Evolutionary conservation across 2,797 vertebrate species (phyloP), one percentile per base, ranked within the genome.

Genomic region (Graptemys geographica): DNA sequence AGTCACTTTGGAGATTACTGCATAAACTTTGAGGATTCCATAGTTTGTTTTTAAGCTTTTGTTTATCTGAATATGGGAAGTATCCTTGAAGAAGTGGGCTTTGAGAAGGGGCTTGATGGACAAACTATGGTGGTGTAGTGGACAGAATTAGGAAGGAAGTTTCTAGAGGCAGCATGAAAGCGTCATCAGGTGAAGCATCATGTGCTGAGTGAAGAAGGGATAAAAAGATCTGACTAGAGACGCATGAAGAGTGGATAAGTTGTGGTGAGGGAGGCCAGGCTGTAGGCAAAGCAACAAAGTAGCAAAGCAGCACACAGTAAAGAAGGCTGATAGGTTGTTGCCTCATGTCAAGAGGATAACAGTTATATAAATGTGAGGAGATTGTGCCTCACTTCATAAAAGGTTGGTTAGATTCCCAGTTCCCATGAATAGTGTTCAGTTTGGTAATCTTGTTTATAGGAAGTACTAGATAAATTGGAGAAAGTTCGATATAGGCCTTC

Each of bases 101-200:
- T 41, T 72, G 62, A 49, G 31, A 41, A 2, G 51, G 25, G 0
- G 0, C 28, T 82, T 47, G 18, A 47, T 6, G 28, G 83, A 21
- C 5, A 76, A 3, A 16, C 47, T 25, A 56, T 72, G 41, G 6
- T 44, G 27, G 19, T 0, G 0, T 5, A 33, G 47, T 0, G 1
- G 25, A 49, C 13, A 69, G 0, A 33, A 27, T 41, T 18, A 53
- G 16, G 41, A 79, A 21, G 65, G 27, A 90, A 88, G 4, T 44
- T 23, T 3, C 19, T 33, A 55, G n/a, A 86, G 52, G 1, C 21
- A 23, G 9, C 69, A 41, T 21, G 69, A 37, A 23, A 72, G 21
- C 3, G 8, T 23, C 37, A 11, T 72, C 69, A 72, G 21, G 69
- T 72, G 21, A 72, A 72, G 69, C 11, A 23, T 12, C 9, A 37